Evolutionary conservation across 2,113 vertebrate species (phyloP).

Genomic region (Corydoras sp.): DNA sequence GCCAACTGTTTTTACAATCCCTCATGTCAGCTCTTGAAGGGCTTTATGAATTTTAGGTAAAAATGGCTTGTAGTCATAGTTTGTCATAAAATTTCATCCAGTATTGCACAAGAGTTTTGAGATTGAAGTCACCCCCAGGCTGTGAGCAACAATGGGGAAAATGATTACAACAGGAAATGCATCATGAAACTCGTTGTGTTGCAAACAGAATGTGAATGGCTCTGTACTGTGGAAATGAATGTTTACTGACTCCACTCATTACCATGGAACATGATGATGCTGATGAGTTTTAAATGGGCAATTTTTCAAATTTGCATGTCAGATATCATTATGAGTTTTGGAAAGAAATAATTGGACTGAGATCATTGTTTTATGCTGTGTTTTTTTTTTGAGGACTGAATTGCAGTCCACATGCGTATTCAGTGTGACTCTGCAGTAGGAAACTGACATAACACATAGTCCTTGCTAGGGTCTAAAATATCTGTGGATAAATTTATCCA

Average conservation of each 20-base stretch:
- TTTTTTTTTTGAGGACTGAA: too few species aligned
- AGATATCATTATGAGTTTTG: too few species aligned
- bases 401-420: background rate
- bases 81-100: constrained; percentile 28
- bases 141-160: background rate
- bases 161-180: constrained; percentile 11
- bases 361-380: too few species aligned
- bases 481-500: constrained; percentile 29
- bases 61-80: constrained; percentile 44
- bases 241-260: background rate
- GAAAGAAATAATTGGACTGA: too few species aligned
- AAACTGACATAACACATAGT: constrained; percentile 6
- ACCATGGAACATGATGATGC: too few species aligned
- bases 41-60: constrained; percentile 39
- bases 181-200: background rate
- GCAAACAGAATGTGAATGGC: background rate
- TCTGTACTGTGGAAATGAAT: constrained; percentile 2
- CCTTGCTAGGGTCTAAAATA: constrained; percentile 18
- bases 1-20: constrained; percentile 2
- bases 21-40: constrained; percentile 20
- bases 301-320: too few species aligned
- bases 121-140: background rate
- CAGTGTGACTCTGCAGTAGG: background rate
- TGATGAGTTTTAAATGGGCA: too few species aligned
- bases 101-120: constrained; percentile 3